Conservation (phyloP, 2,888 invertebrate genomes). For the Entomobrya multifasciata region DNA sequence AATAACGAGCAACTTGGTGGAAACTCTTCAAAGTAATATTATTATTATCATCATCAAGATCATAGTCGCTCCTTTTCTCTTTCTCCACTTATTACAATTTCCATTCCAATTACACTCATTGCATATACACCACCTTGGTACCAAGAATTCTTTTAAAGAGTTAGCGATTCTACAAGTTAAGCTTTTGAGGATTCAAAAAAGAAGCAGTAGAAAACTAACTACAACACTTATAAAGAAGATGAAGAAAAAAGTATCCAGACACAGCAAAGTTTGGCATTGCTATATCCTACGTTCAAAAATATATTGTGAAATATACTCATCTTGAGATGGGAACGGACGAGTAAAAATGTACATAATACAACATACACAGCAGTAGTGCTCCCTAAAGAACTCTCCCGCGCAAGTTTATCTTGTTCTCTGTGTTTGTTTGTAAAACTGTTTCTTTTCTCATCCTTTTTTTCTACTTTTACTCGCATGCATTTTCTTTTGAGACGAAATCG, state of each 20-base stretch:
- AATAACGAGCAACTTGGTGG: constrained; percentile 46
- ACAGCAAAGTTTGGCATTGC: neutral
- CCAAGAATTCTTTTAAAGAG: neutral
- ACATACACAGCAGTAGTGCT: neutral
- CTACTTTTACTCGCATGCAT: neutral
- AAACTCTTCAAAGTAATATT: constrained; percentile 12
- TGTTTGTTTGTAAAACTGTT: constrained; percentile 31
- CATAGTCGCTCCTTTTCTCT: neutral
- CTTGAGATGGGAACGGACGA: too few relatives aligned
- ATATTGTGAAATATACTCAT: constrained; percentile 8
- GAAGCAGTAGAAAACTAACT: constrained; percentile 23
- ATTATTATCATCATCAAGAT: constrained; percentile 6
- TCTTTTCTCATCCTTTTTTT: constrained; percentile 9
- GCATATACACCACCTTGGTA: constrained; percentile 26
- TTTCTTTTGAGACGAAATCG: constrained; percentile 38
- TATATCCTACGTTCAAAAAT: constrained; percentile 8
- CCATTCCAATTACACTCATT: neutral
- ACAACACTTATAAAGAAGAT: constrained; percentile 22
- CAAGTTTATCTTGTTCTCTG: neutral
- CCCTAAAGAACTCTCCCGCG: constrained; percentile 1
- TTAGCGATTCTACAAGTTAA: neutral
- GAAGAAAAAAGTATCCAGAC: constrained; percentile 6
- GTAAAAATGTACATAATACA: constrained; percentile 3
- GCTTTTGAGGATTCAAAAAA: constrained; percentile 13
- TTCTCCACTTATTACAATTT: constrained; percentile 29